Base-by-base conservation (phyloP, 1,140 invertebrate species). In the Araneus ventricosus region DNA sequence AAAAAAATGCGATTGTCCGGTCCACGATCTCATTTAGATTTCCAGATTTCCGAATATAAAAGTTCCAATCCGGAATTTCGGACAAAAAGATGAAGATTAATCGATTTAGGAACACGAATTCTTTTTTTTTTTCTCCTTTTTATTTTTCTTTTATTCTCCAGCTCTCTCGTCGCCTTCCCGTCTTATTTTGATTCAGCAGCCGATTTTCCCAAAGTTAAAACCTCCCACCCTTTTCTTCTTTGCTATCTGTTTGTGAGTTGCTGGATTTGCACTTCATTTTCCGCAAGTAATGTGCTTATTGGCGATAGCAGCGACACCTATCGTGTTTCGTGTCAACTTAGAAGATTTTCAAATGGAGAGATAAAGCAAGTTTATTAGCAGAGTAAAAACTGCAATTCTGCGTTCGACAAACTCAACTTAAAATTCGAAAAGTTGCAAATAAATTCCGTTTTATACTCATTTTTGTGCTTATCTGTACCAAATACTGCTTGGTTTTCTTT, bases 1-100 rank as follows among this genome's bases (percentile, higher is more conserved):
- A 22, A 7, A 84, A n/a, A 34, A 34, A 14, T 75, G 34, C 34
- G 30, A 75, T 34, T 75, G 45, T 52, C 30, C 30, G 20, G 34
- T 22, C 70, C 70, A 75, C 34, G 34, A 75, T 75, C 70, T 75
- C 70, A 75, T 75, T 75, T 75, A 75, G 37, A 52, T 52, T 45
- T 61, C n/a, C 34, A n/a, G 34, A 27, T 88, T 27, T 24, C n/a
- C 37, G 52, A 24, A 88, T 88, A 88, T 88, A 52, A 88, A 88
- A 88, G 24, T 75, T 75, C 39, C 61, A 34, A 88, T 27, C 37
- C 87, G 63, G 63, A 45, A 37, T 70, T 39, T 41, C 37, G 87
- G 87, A 88, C 59, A 88, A 88, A 88, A 88, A 75, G 70, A 90
- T 90, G 67, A 90, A 90, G 67, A 79, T 80, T 90, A 90, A 80